Evolutionary conservation across 2,888 invertebrate genomes (phyloP).

Genomic region (Labia minor): DNA sequence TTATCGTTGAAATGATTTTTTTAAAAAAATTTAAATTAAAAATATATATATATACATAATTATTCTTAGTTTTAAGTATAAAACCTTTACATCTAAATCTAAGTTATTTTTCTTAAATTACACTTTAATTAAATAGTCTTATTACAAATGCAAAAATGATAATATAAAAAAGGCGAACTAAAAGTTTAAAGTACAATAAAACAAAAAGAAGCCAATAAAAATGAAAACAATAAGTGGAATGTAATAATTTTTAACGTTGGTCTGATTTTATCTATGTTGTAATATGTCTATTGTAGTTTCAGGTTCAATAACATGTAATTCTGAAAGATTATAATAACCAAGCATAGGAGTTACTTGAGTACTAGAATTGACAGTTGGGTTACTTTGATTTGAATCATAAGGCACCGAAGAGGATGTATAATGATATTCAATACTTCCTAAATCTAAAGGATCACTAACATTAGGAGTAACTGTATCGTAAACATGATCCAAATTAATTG

Average conservation of each 20-base stretch:
- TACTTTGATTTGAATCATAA: neutral
- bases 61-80: no score
- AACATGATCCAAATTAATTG: neutral
- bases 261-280: constrained; percentile 18
- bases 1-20: no score
- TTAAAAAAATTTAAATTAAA: no score
- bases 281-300: constrained; percentile 21
- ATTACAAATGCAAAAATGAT: no score
- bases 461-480: neutral
- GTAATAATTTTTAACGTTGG: neutral
- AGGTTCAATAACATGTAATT: constrained; percentile 21
- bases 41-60: no score
- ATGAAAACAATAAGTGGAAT: neutral
- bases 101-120: no score
- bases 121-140: no score
- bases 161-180: no score
- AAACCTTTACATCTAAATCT: no score
- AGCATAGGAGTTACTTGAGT: constrained; percentile 16
- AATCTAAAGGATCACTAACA: neutral
- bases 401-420: neutral
- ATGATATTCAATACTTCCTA: neutral
- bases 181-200: neutral
- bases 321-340: constrained; percentile 23
- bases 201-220: neutral
- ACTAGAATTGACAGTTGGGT: neutral